A percentile compares a stretch with the other conserved stretches of the same genome.
Conservation (phyloP, 2,113 vertebrate genomes). For the Gymnorhina tibicen region DNA sequence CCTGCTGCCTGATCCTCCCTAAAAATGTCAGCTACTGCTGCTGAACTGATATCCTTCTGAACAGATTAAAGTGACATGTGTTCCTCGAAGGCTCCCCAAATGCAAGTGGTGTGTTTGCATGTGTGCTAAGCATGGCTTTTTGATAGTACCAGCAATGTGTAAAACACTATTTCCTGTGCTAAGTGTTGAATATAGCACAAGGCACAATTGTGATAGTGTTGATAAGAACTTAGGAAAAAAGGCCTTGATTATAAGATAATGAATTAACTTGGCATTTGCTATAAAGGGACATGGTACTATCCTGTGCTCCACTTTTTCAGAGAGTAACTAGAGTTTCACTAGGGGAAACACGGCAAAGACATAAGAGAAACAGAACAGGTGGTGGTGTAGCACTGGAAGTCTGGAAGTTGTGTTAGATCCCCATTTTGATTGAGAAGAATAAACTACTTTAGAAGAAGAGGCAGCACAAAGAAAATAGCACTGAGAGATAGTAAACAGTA, state of each 20-base stretch:
- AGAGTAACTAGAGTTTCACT: not conserved
- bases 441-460: not conserved
- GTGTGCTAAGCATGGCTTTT: not conserved
- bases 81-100: not conserved
- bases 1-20: not conserved
- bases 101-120: not conserved
- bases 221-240: not conserved
- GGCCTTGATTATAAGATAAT: not conserved
- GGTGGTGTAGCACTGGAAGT: not conserved
- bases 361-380: not conserved
- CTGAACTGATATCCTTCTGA: not conserved
- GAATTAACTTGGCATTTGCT: not conserved
- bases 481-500: not conserved
- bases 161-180: not conserved
- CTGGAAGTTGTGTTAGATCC: not conserved
- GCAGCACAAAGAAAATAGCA: not conserved
- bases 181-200: not conserved
- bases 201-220: not conserved
- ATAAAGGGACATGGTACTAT: not conserved
- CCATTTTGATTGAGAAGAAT: not conserved
- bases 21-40: not conserved
- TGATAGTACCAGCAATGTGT: not conserved
- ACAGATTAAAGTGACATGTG: not conserved
- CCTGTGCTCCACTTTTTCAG: not conserved
- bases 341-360: not conserved